Conservation (phyloP, 2,797 vertebrate genomes). For the Gallirallus australis region DNA sequence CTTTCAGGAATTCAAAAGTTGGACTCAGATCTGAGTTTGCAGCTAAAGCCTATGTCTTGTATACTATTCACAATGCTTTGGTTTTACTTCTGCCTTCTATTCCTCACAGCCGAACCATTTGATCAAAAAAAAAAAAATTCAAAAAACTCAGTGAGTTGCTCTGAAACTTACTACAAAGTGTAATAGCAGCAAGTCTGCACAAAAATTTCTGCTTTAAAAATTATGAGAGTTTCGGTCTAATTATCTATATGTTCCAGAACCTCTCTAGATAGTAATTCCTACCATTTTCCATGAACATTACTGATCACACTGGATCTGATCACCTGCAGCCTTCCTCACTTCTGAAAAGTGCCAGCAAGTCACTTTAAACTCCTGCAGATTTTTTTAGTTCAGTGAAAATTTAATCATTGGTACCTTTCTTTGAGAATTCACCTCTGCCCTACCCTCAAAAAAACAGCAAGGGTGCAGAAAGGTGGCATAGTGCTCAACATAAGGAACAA, state of each 20-base stretch:
- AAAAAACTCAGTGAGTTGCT: not conserved
- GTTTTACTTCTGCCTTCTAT: conserved; percentile 25
- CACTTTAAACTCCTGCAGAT: not conserved
- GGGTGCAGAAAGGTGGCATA: not conserved
- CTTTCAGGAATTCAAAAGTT: not conserved
- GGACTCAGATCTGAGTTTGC: not conserved
- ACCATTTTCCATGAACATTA: not conserved
- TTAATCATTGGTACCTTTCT: conserved; percentile 26
- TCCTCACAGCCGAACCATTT: not conserved
- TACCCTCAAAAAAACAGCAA: not conserved
- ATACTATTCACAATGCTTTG: not conserved
- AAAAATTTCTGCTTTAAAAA: conserved; percentile 12
- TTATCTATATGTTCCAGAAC: not conserved
- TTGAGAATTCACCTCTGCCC: not conserved
- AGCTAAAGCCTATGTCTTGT: not conserved
- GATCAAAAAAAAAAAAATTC: not conserved
- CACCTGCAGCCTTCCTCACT: not conserved
- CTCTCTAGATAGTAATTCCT: not conserved
- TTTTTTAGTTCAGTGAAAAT: conserved; percentile 26
- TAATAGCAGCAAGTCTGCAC: not conserved
- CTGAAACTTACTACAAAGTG: conserved; percentile 36
- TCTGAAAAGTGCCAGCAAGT: not conserved
- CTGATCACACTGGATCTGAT: not conserved
- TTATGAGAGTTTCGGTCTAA: not conserved
- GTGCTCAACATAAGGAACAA: conserved; percentile 20